These are phyloP conservation scores for Gallinago paraguaiae DNA, from an alignment of 2,113 vertebrate species.

Conservation along the genomic window DNA sequence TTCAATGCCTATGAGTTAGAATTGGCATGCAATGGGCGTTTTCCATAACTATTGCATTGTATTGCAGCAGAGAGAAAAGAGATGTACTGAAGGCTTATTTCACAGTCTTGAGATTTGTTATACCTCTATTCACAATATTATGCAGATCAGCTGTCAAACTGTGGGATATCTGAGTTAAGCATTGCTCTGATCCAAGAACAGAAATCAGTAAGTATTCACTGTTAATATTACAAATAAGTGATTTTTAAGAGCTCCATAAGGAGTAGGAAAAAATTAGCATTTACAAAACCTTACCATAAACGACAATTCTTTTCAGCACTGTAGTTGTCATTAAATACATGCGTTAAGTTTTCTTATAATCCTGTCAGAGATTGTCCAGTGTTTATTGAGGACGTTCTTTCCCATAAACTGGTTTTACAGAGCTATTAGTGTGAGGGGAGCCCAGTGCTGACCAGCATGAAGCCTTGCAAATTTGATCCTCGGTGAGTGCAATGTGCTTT, in stretches of 20 bases:
- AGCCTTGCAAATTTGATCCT: not conserved
- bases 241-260: not conserved
- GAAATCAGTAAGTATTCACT: not conserved
- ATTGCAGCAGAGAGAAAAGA: not conserved
- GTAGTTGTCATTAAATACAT: not conserved
- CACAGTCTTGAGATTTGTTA: not conserved
- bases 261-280: not conserved
- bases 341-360: not conserved
- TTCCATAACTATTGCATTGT: not conserved
- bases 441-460: not conserved
- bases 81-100: not conserved
- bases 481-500: not conserved
- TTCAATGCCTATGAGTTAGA: not conserved
- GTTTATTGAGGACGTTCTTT: not conserved
- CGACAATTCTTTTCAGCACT: not conserved
- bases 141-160: conserved; percentile 35
- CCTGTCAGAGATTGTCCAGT: not conserved
- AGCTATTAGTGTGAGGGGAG: not conserved
- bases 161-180: not conserved
- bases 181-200: not conserved
- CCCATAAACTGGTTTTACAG: not conserved
- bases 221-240: not conserved
- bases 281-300: not conserved
- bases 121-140: not conserved
- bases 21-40: not conserved